Conservation (phyloP, 2,797 vertebrate genomes). For the Cynodonichthys magdalenae region DNA sequence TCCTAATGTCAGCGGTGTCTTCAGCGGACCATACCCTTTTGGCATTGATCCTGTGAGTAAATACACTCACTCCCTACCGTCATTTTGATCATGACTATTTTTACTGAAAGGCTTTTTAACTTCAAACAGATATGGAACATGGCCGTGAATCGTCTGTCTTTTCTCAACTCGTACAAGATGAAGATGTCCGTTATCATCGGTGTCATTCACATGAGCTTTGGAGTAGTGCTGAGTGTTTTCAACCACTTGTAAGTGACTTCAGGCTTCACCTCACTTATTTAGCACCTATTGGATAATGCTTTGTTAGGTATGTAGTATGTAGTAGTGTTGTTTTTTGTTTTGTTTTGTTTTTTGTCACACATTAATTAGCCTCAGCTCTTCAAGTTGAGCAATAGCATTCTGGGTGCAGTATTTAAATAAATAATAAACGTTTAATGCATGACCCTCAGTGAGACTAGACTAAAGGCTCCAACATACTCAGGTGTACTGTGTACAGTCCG, state of each 20-base stretch:
- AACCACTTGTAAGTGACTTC: constrained; percentile 91
- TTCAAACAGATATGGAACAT: constrained; percentile 93
- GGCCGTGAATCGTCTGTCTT: constrained; percentile 93
- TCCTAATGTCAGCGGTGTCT: constrained; percentile 90
- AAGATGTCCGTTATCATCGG: constrained; percentile 98
- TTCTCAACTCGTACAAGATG: constrained; percentile 99
- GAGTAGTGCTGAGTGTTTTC: constrained; percentile 90
- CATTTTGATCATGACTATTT: not conserved
- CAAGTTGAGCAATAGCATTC: not conserved
- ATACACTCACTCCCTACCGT: not conserved
- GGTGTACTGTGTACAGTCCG: no score
- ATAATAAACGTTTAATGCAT: not conserved
- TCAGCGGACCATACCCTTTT: constrained; percentile 89
- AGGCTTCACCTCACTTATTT: not conserved
- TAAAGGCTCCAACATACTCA: no score
- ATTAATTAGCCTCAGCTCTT: not conserved
- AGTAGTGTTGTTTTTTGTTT: not conserved
- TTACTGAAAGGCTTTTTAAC: constrained; percentile 25
- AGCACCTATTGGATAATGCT: no score
- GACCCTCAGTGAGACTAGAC: not conserved
- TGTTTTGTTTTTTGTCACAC: no score
- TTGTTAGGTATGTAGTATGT: not conserved
- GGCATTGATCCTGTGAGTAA: constrained; percentile 94
- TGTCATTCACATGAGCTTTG: constrained; percentile 94
- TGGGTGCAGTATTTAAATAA: no score